Percentiles rank a stretch among this genome's conserved stretches.
Conservation (phyloP, 2,797 vertebrate genomes). For the Pangasius krempfi region DNA sequence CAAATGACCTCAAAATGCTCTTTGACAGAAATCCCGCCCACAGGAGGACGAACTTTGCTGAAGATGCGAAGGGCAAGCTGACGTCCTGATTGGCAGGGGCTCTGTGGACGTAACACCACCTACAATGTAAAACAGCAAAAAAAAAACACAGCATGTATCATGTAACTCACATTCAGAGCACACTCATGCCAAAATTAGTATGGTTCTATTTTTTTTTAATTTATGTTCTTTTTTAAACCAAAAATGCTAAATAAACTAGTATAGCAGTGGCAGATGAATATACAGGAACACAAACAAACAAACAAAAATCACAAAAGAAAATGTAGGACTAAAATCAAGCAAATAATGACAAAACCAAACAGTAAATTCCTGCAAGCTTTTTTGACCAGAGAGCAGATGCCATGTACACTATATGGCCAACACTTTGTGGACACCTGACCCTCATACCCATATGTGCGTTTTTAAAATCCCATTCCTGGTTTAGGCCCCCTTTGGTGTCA, state of each 20-base stretch:
- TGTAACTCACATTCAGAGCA: neutral
- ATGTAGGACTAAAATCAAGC: neutral
- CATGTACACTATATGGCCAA: neutral
- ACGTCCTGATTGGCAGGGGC: conserved; percentile 87
- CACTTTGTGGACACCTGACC: neutral
- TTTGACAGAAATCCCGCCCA: conserved; percentile 98
- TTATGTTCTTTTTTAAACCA: neutral
- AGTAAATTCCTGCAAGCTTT: neutral
- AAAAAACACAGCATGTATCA: neutral
- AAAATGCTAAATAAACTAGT: neutral
- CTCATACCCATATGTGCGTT: neutral
- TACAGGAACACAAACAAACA: neutral
- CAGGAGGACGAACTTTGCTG: conserved; percentile 97
- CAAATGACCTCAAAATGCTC: conserved; percentile 94
- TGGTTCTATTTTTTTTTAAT: neutral
- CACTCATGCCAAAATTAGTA: neutral
- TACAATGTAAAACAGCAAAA: conserved; percentile 60
- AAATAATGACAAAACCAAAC: neutral
- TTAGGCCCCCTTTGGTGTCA: too few relatives aligned
- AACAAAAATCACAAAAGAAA: conserved; percentile 51
- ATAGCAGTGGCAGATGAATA: conserved; percentile 28
- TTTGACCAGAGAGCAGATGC: neutral
- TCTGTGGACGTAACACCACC: conserved; percentile 97
- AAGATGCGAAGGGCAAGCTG: conserved; percentile 96
- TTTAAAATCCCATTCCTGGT: neutral